These are phyloP conservation scores for Ceyx erithaca DNA, from an alignment of 2,797 vertebrate species.

Conservation along the genomic window DNA sequence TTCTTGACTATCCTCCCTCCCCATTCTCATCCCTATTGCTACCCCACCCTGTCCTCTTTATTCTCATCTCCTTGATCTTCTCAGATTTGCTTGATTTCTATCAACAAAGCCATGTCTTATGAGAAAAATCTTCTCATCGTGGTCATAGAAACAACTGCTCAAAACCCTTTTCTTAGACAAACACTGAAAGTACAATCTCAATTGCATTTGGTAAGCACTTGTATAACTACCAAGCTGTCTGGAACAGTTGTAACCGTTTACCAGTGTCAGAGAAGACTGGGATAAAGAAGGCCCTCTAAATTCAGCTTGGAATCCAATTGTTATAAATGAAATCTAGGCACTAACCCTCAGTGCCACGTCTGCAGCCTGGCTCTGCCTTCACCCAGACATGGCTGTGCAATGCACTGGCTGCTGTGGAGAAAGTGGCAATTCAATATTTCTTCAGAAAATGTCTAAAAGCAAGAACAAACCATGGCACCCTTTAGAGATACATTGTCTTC, in stretches of 20 bases:
- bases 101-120: neutral
- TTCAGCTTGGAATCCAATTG: neutral
- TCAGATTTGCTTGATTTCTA: neutral
- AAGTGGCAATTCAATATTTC: neutral
- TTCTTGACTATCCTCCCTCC: neutral
- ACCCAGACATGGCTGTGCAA: neutral
- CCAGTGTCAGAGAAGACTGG: neutral
- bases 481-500: neutral
- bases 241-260: neutral
- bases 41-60: neutral
- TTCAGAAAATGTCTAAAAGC: neutral
- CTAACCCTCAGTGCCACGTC: neutral
- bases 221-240: neutral
- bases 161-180: neutral
- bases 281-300: neutral
- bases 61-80: neutral
- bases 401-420: neutral
- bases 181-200: neutral
- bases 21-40: neutral
- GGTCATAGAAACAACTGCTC: neutral
- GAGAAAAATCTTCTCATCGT: neutral
- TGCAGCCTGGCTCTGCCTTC: neutral
- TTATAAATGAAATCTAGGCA: neutral
- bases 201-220: neutral
- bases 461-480: neutral